Conservation (phyloP, 2,113 vertebrate genomes). For the Megaceryle maxima region DNA sequence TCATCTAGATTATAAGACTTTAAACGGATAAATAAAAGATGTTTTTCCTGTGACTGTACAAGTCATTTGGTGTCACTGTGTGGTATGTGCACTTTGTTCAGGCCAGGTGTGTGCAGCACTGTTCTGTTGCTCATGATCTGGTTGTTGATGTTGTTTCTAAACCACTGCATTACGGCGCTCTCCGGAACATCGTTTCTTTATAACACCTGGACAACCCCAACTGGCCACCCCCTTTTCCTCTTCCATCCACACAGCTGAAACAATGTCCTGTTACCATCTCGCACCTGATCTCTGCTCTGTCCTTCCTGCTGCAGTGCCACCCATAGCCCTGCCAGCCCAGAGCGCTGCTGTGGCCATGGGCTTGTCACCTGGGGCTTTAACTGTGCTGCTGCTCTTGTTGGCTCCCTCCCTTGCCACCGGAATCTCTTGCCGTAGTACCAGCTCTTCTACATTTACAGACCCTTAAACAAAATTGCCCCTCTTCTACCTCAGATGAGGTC, state of each 20-base stretch:
- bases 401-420: too few relatives aligned
- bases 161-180: fast-evolving
- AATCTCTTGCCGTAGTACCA: not conserved
- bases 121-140: not conserved
- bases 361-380: not conserved
- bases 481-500: not conserved
- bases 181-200: not conserved
- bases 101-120: not conserved
- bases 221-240: not conserved
- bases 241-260: not conserved
- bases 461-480: not conserved
- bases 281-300: not conserved
- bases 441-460: not conserved
- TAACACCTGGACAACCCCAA: not conserved
- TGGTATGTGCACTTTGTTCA: not conserved
- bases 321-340: fast-evolving
- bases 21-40: not conserved
- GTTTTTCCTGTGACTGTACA: not conserved
- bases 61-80: not conserved
- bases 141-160: not conserved
- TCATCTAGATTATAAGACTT: not conserved
- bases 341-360: fast-evolving
- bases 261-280: not conserved
- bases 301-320: not conserved
- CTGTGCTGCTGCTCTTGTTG: fast-evolving